Evolutionary conservation across 2,797 vertebrate species (phyloP).

Genomic region (Enteromius viviparus): DNA sequence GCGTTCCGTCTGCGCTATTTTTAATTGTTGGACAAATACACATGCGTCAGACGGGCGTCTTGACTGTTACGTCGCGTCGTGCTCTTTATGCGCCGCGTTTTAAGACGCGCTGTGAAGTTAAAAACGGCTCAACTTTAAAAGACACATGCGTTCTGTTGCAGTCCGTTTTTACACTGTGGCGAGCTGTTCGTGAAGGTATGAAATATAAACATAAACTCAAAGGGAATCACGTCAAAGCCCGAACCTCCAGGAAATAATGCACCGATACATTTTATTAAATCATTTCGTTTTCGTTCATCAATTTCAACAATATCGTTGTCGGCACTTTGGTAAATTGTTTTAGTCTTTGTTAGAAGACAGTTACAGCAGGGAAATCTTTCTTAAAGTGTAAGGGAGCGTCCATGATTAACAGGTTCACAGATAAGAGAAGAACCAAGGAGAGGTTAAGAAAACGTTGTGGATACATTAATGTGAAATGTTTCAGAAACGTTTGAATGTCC

Average conservation of each 20-base stretch:
- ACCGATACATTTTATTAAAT: neutral
- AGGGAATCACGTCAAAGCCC: neutral
- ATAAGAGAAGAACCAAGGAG: neutral
- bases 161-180: neutral
- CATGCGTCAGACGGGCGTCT: constrained; percentile 2
- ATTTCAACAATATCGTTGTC: neutral
- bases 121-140: neutral
- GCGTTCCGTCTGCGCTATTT: neutral
- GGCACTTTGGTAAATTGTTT: neutral
- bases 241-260: neutral
- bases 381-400: neutral
- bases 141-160: neutral
- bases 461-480: neutral
- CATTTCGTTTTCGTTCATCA: neutral
- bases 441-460: neutral
- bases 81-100: neutral
- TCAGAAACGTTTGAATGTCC: neutral
- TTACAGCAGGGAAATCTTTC: neutral
- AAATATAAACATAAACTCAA: neutral
- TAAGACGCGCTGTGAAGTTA: neutral
- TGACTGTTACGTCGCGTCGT: neutral
- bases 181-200: too few species aligned
- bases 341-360: neutral
- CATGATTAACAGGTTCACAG: neutral
- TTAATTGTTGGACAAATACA: neutral